Percentiles rank a stretch among this genome's conserved stretches.
These are phyloP conservation scores for Drosophila siamana DNA, from an alignment of 2,888 invertebrate genomes.

Conservation along the genomic window DNA sequence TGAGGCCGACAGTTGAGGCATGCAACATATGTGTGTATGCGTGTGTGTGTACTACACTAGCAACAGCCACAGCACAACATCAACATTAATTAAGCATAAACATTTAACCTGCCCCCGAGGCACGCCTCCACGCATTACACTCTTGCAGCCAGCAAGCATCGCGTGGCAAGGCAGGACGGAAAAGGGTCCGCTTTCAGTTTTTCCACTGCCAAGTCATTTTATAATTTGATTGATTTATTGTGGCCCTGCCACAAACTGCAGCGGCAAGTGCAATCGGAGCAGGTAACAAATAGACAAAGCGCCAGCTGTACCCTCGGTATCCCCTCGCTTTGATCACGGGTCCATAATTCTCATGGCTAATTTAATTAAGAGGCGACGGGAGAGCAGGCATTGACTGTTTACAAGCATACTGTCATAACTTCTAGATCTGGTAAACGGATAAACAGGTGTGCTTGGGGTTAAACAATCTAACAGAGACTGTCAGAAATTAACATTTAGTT, in stretches of 20 bases:
- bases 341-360: slow-evolving; percentile 54
- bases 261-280: slow-evolving; percentile 34
- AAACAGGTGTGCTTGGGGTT: slow-evolving; percentile 52
- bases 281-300: slow-evolving; percentile 17
- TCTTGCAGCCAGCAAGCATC: slow-evolving; percentile 30
- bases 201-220: slow-evolving; percentile 42
- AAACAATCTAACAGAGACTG: neutral
- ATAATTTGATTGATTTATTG: slow-evolving; percentile 78
- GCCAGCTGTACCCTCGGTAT: slow-evolving; percentile 33
- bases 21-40: slow-evolving; percentile 63
- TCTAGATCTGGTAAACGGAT: slow-evolving; percentile 39
- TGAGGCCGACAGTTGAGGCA: slow-evolving; percentile 53
- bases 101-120: slow-evolving; percentile 76
- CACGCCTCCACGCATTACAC: slow-evolving; percentile 52
- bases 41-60: neutral
- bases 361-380: slow-evolving; percentile 63
- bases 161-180: slow-evolving; percentile 59
- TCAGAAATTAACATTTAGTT: neutral
- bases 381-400: slow-evolving; percentile 25
- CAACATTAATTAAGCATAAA: slow-evolving; percentile 79
- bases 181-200: slow-evolving; percentile 45
- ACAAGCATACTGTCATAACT: slow-evolving; percentile 64
- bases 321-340: neutral
- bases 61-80: slow-evolving; percentile 42
- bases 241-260: slow-evolving; percentile 26